A percentile compares a stretch with the other conserved stretches of the same genome.
phyloP scores from a whole-genome alignment of 37 sponge, comb jelly and placozoan genomes.

The Spongilla lacustris region DNA sequence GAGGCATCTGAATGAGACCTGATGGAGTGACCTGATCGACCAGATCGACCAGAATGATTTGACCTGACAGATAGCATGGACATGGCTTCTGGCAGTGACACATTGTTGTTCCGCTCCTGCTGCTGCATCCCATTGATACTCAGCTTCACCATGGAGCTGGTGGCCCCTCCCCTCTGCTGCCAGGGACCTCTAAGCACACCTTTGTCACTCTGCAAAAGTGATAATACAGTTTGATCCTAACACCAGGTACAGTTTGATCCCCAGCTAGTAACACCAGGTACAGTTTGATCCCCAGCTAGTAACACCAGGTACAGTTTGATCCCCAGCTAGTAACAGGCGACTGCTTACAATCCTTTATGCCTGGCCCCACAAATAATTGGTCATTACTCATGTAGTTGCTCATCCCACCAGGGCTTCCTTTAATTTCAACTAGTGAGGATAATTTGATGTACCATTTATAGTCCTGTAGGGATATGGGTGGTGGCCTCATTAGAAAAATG shows the following conservation, averaged over 20 bases:
- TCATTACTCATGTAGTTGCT: no score
- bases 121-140: background rate
- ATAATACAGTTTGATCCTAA: background rate
- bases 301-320: background rate
- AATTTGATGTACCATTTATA: no score
- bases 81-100: background rate
- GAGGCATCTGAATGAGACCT: slow-evolving; percentile 11
- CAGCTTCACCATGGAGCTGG: background rate
- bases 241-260: background rate
- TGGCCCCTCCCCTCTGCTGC: background rate
- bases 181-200: background rate
- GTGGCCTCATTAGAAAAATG: no score
- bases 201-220: background rate
- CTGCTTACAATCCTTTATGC: no score
- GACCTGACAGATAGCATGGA: slow-evolving; percentile 43
- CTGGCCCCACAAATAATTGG: no score
- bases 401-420: no score
- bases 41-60: slow-evolving; percentile 18
- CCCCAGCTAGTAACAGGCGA: background rate
- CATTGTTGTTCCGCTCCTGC: background rate
- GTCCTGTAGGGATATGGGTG: no score
- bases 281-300: background rate
- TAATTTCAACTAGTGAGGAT: no score
- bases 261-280: background rate
- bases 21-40: background rate